Evolutionary conservation across 2,888 invertebrate species (phyloP).

Genomic region (Oxycera nigricornis): DNA sequence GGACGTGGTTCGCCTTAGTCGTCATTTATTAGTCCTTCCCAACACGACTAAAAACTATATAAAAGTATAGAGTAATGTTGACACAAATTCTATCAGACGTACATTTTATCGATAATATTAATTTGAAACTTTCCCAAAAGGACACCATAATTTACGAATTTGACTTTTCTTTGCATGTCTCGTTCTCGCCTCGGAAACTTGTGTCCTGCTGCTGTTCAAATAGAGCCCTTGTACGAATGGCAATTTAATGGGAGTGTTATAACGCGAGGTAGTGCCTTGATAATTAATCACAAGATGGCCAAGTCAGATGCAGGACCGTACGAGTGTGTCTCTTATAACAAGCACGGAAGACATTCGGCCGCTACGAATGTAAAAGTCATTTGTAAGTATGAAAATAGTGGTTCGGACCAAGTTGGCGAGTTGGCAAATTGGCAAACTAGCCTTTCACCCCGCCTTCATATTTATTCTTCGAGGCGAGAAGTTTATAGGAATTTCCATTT

Average conservation of each 20-base stretch:
- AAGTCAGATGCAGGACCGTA: conserved; percentile 79
- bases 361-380: conserved; percentile 66
- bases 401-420: neutral
- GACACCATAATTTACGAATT: conserved; percentile 13
- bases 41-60: neutral
- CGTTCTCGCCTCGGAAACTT: neutral
- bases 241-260: conserved; percentile 61
- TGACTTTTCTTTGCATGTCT: conserved; percentile 25
- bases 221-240: conserved; percentile 61
- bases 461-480: neutral
- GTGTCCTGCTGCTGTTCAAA: conserved; percentile 15
- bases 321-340: conserved; percentile 79
- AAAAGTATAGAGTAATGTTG: conserved; percentile 15
- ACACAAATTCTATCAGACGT: neutral
- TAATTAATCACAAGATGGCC: conserved; percentile 71
- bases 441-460: too few relatives aligned
- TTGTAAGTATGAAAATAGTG: conserved; percentile 17
- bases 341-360: conserved; percentile 76
- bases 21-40: neutral
- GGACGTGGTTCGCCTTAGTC: neutral
- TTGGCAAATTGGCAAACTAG: neutral
- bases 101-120: conserved; percentile 18
- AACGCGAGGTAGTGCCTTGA: conserved; percentile 65
- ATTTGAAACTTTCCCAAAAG: conserved; percentile 22
- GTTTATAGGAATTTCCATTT: conserved; percentile 25